Evolutionary conservation across 2,113 vertebrate genomes (phyloP).

Genomic region (Sciurus niger): DNA sequence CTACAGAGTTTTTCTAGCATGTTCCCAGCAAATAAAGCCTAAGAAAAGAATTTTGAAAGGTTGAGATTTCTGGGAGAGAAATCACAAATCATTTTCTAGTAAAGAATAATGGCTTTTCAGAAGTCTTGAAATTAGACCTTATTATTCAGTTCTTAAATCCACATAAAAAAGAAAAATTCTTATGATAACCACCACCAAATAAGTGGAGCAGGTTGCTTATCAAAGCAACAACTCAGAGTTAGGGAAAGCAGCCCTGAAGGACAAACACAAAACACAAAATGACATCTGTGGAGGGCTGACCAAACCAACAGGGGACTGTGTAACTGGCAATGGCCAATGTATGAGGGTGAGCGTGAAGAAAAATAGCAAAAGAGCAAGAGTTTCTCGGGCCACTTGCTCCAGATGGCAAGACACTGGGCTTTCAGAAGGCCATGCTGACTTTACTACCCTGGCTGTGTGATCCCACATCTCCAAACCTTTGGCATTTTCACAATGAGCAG

Average conservation of each 20-base stretch:
- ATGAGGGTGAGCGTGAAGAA: background rate
- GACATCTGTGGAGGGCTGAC: too few species aligned
- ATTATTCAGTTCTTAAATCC: background rate
- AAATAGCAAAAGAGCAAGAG: background rate
- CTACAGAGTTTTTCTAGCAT: background rate
- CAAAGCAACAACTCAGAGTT: background rate
- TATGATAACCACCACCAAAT: background rate
- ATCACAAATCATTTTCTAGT: background rate
- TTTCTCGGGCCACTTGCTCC: background rate
- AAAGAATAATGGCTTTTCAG: conserved; percentile 47
- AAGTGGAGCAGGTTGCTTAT: background rate
- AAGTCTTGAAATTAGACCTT: conserved; percentile 22
- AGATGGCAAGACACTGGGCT: background rate
- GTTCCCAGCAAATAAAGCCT: conserved; percentile 53
- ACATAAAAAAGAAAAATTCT: background rate
- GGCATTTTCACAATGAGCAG: background rate
- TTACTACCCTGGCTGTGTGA: background rate
- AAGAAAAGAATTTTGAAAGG: conserved; percentile 55
- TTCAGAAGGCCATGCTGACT: background rate
- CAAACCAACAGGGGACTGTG: background rate
- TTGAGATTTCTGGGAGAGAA: conserved; percentile 61
- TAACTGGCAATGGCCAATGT: background rate
- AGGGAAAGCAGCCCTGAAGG: background rate
- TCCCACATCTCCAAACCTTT: background rate
- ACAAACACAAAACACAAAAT: background rate